Base-by-base conservation (phyloP, 2,888 invertebrate genomes). In the Drosophila paranaensis region DNA sequence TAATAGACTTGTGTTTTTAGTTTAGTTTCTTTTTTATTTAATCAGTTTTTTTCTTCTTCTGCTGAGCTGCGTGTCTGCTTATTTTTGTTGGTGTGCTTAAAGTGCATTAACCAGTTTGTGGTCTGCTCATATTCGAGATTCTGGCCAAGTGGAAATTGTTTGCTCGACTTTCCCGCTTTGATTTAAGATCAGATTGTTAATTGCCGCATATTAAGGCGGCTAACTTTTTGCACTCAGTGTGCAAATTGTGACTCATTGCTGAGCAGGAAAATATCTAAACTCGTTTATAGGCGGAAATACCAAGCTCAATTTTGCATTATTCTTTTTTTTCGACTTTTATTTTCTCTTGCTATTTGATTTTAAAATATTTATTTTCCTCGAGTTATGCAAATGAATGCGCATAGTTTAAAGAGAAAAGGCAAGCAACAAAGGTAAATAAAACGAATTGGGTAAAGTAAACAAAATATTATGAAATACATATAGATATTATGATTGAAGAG, bases 51-150 rank as follows among this genome's bases (percentile, higher is more conserved):
- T 57, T 51, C 55, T 35, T 8, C 16, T 45, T 64, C n/a, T 4
- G 58, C 39, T 43, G 63, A 60, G 60, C 57, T 69, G 64, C 69
- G 64, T 75, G 66, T 68, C 76, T 58, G 51, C 54, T 40, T 11
- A 6, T 65, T 54, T 35, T 53, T 43, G 58, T 43, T 50, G 40
- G 37, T 48, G 13, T 16, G 57, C 57, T 40, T 56, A 57, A 71
- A 69, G 53, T 74, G 79, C 68, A 87, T 70, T 82, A 90, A 90
- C 89, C 77, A 77, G 90, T 89, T 89, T 74, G 60, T 71, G 62
- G 71, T 55, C 65, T 60, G 60, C 45, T 69, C 16, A 63, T 71
- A 72, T 61, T 63, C 63, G 70, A 80, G 76, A 82, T 88, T 88
- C 70, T 82, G 65, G 67, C 62, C 69, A 65, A 71, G 69, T 81